A percentile compares a stretch with the other conserved stretches of the same genome.
These are phyloP conservation scores for Hormiphora californensis DNA, from an alignment of 37 sponge, comb jelly and placozoan species.

Conservation along the genomic window DNA sequence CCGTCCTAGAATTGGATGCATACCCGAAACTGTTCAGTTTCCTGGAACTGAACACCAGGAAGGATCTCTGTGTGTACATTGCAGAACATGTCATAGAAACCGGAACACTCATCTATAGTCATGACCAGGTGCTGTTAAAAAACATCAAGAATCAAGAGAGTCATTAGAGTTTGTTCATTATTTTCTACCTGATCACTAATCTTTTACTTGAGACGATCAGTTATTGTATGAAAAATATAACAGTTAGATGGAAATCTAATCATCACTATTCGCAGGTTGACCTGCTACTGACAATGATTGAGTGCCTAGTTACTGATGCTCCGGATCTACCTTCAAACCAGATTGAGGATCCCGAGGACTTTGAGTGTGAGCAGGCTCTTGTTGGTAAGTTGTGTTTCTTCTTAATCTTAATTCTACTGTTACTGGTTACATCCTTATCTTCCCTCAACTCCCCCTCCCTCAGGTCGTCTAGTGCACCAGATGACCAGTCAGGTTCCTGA, in stretches of 20 bases:
- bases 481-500: constrained; percentile 71
- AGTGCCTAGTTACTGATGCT: constrained; percentile 74
- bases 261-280: constrained; percentile 70
- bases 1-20: constrained; percentile 72
- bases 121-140: constrained; percentile 53
- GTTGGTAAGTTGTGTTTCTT: constrained; percentile 59
- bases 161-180: too few relatives aligned
- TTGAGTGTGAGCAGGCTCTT: constrained; percentile 80
- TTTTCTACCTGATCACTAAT: too few relatives aligned
- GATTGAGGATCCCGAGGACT: constrained; percentile 82
- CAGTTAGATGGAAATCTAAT: too few relatives aligned
- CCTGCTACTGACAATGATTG: constrained; percentile 66
- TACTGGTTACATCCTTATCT: too few relatives aligned
- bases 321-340: constrained; percentile 73
- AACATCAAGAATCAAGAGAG: background rate
- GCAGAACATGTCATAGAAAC: constrained; percentile 72
- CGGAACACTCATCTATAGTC: constrained; percentile 60
- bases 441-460: too few relatives aligned
- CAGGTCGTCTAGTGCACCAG: constrained; percentile 69
- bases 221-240: too few relatives aligned
- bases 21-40: constrained; percentile 59
- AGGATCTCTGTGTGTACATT: constrained; percentile 67
- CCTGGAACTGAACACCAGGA: constrained; percentile 64
- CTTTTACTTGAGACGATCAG: too few relatives aligned
- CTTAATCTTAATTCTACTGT: too few relatives aligned